Conservation (phyloP, 2,888 invertebrate species). For the Arge pagana region DNA sequence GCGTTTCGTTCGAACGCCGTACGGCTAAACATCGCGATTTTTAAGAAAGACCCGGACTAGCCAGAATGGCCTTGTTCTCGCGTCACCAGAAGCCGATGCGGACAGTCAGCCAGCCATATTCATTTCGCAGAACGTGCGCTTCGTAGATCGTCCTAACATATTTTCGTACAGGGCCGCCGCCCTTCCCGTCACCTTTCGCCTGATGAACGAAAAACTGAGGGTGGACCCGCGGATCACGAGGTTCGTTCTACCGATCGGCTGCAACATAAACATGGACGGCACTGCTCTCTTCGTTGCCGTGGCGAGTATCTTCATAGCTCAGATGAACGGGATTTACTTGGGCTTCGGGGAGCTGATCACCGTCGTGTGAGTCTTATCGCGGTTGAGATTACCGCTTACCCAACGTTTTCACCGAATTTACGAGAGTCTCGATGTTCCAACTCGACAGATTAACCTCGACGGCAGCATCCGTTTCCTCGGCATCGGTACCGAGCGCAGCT, state of each 20-base stretch:
- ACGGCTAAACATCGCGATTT: background rate
- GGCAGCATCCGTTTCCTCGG: constrained; percentile 86
- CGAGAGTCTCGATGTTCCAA: constrained; percentile 12
- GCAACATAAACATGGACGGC: constrained; percentile 92
- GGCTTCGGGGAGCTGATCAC: constrained; percentile 85
- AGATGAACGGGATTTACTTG: constrained; percentile 82
- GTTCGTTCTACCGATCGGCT: constrained; percentile 88
- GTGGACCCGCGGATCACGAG: constrained; percentile 82
- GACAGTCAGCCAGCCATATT: constrained; percentile 12
- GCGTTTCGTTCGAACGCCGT: too few species aligned
- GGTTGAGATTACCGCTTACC: background rate
- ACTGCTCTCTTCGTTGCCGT: constrained; percentile 87
- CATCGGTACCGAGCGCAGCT: constrained; percentile 86
- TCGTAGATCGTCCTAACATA: constrained; percentile 43
- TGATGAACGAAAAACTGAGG: constrained; percentile 82
- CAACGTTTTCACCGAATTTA: background rate
- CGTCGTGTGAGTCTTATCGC: constrained; percentile 71
- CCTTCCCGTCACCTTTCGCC: constrained; percentile 83
- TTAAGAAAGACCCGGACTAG: too few species aligned
- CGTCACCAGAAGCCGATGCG: constrained; percentile 6
- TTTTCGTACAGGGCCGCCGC: constrained; percentile 72
- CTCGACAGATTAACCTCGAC: constrained; percentile 77
- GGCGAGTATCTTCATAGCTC: constrained; percentile 84
- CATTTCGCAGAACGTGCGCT: constrained; percentile 25
- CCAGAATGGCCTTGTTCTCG: constrained; percentile 35